Conservation (phyloP, 37 sponge, comb jelly and placozoan genomes). For the Geodia barretti region DNA sequence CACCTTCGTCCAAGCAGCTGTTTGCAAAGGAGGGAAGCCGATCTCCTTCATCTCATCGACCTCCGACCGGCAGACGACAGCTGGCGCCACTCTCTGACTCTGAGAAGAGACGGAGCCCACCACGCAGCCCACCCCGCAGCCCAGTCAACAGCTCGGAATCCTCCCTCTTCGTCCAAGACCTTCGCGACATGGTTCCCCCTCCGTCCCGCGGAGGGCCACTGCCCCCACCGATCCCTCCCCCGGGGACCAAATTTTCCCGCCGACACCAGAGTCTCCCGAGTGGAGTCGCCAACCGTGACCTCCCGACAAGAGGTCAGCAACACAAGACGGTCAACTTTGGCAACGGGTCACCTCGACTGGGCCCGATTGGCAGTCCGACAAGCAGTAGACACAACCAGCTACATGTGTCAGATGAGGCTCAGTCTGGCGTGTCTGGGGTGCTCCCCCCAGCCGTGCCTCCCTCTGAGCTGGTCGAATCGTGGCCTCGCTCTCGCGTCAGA, state of each 20-base stretch:
- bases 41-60: neutral
- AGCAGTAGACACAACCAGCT: neutral
- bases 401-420: neutral
- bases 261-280: neutral
- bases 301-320: neutral
- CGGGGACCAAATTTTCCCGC: neutral
- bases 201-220: neutral
- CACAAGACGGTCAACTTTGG: neutral
- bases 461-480: conserved; percentile 12
- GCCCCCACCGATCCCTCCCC: neutral
- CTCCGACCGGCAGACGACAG: neutral
- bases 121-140: neutral
- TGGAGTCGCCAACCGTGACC: neutral
- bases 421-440: too few species aligned
- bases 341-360: conserved; percentile 4
- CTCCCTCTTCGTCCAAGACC: neutral
- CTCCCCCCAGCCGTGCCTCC: too few species aligned
- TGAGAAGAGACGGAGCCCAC: neutral
- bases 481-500: conserved; percentile 6
- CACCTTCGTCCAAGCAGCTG: neutral
- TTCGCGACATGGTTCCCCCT: neutral
- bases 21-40: neutral
- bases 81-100: too few species aligned
- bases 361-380: neutral
- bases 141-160: neutral